Conservation (phyloP, 1,140 invertebrate genomes). For the Saccostrea cuccullata region DNA sequence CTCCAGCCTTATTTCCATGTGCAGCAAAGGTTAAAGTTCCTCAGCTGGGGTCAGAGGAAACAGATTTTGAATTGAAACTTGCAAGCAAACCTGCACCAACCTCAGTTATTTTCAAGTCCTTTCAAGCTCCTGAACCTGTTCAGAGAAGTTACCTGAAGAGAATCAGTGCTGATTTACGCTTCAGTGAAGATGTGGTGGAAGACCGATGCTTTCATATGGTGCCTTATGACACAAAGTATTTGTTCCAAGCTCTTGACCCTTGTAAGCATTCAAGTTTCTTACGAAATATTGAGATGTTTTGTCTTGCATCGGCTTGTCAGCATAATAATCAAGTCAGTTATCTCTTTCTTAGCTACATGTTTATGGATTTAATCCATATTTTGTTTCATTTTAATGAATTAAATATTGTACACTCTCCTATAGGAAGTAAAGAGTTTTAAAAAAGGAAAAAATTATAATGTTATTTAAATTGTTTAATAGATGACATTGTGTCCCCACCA, state of each 20-base stretch:
- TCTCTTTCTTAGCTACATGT: no score
- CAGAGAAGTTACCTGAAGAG: conserved; percentile 70
- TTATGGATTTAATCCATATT: no score
- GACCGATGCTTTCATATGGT: conserved; percentile 75
- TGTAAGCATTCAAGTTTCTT: conserved; percentile 36
- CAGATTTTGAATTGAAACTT: conserved; percentile 55
- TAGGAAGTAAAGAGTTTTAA: no score
- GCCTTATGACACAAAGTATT: conserved; percentile 75
- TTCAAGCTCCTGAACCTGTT: conserved; percentile 57
- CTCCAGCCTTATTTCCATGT: conserved; percentile 69
- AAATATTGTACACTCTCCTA: no score
- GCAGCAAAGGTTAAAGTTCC: conserved; percentile 71
- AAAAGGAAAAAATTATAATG: no score
- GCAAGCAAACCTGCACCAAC: conserved; percentile 55
- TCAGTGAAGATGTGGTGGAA: conserved; percentile 75
- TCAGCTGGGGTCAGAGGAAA: conserved; percentile 66
- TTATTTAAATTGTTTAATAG: conserved; percentile 23
- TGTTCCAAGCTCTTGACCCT: conserved; percentile 67
- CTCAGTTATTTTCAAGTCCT: conserved; percentile 57
- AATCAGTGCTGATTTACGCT: conserved; percentile 68
- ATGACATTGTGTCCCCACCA: conserved; percentile 61
- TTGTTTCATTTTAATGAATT: no score
- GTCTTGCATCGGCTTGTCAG: no score
- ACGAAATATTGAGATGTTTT: no score
- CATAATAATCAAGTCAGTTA: no score